These are phyloP conservation scores for Drosophila hamatofila DNA, from an alignment of 2,888 invertebrate genomes.

Conservation along the genomic window DNA sequence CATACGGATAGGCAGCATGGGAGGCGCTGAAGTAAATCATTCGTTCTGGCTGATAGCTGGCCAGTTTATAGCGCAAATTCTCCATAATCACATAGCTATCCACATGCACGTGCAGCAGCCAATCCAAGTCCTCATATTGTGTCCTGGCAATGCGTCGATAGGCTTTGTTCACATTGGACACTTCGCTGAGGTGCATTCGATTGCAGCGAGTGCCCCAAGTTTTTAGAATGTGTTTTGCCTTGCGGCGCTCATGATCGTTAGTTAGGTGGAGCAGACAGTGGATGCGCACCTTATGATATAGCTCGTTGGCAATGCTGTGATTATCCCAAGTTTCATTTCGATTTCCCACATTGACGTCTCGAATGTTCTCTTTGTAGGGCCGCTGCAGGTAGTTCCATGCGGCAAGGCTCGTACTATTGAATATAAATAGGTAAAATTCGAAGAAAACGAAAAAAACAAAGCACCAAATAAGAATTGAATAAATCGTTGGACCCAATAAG, in stretches of 20 bases:
- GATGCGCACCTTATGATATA: conserved; percentile 91
- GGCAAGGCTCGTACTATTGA: conserved; percentile 3
- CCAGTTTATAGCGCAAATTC: conserved; percentile 95
- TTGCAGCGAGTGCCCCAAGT: conserved; percentile 98
- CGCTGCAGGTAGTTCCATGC: conserved; percentile 16
- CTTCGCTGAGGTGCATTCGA: conserved; percentile 32
- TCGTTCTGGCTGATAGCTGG: conserved; percentile 89
- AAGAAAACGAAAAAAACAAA: neutral
- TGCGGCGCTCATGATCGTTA: conserved; percentile 93
- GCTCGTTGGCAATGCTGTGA: conserved; percentile 87
- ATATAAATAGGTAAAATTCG: conserved; percentile 14
- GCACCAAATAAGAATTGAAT: neutral
- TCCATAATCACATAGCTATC: conserved; percentile 98
- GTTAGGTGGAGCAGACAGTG: conserved; percentile 98
- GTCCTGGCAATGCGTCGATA: conserved; percentile 94
- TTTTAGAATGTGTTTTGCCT: conserved; percentile 94
- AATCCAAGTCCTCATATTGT: conserved; percentile 93
- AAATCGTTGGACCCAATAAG: neutral
- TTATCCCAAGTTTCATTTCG: conserved; percentile 42
- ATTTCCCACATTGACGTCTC: conserved; percentile 19
- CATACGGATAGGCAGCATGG: conserved; percentile 89
- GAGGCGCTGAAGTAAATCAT: conserved; percentile 96
- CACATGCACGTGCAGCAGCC: conserved; percentile 99
- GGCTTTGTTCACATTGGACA: conserved; percentile 86
- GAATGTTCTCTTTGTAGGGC: conserved; percentile 44